Evolutionary conservation across 2,888 invertebrate genomes (phyloP).

Genomic region (Phragmatobia fuliginosa): DNA sequence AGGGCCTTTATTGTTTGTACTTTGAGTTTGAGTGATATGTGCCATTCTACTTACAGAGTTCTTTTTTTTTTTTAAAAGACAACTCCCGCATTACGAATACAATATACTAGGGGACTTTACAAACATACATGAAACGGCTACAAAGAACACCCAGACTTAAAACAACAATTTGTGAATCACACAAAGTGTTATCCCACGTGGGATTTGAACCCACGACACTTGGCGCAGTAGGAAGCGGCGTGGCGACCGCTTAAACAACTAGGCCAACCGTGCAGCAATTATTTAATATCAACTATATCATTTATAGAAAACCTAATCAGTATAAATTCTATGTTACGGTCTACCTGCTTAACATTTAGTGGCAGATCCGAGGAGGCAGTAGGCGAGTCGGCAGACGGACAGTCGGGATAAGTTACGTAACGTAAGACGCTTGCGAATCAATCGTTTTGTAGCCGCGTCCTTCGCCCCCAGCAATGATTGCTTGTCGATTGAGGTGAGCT

Average conservation of each 20-base stretch:
- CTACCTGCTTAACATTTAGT: background rate
- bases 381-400: background rate
- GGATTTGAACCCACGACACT: too few relatives aligned
- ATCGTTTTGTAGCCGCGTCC: constrained; percentile 12
- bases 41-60: background rate
- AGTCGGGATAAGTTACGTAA: background rate
- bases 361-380: background rate
- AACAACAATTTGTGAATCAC: too few relatives aligned
- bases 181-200: too few relatives aligned
- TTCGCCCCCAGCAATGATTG: constrained; percentile 21
- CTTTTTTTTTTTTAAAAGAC: too few relatives aligned
- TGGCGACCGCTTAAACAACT: too few relatives aligned
- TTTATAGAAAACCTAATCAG: background rate
- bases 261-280: too few relatives aligned
- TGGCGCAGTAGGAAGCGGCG: too few relatives aligned
- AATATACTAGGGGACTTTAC: too few relatives aligned
- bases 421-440: background rate
- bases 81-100: too few relatives aligned
- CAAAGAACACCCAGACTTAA: too few relatives aligned
- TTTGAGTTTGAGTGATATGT: background rate
- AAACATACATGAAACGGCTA: too few relatives aligned
- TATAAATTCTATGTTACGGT: background rate
- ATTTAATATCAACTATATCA: background rate
- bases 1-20: background rate
- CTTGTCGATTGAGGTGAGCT: constrained; percentile 19